Percentiles rank a stretch among this genome's conserved stretches.
Conservation (phyloP, 2,888 invertebrate genomes). For the Idaea dimidiata region DNA sequence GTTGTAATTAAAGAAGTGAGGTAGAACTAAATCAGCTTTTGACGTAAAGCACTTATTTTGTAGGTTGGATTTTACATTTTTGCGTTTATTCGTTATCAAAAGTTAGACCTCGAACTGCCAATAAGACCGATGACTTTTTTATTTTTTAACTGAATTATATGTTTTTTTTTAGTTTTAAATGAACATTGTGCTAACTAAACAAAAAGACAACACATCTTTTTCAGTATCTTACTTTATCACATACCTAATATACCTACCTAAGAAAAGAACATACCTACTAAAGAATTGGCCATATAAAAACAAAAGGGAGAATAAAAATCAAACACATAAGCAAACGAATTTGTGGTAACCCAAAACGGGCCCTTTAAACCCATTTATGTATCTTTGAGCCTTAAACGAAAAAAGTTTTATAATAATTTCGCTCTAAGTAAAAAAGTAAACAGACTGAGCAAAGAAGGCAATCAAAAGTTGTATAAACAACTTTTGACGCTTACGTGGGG, state of each 20-base stretch:
- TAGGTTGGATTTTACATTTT: background rate
- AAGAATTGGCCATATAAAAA: constrained; percentile 14
- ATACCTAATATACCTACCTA: no score
- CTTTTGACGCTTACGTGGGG: constrained; percentile 62
- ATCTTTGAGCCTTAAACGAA: constrained; percentile 68
- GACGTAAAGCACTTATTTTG: constrained; percentile 23
- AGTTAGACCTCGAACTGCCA: background rate
- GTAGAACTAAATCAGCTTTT: background rate
- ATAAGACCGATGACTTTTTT: no score
- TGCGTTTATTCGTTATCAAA: background rate
- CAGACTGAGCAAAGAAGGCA: constrained; percentile 70
- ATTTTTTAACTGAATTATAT: no score
- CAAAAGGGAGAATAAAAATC: constrained; percentile 43
- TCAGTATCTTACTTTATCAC: no score
- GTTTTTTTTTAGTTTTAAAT: no score
- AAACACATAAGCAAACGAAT: constrained; percentile 51
- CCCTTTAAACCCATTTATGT: constrained; percentile 66
- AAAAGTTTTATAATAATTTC: constrained; percentile 73
- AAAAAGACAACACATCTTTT: no score
- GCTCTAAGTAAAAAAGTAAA: constrained; percentile 72
- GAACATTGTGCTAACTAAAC: no score
- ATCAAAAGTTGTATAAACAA: constrained; percentile 76
- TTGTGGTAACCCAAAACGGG: constrained; percentile 45
- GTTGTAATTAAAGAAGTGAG: background rate
- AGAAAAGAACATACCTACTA: background rate